A percentile compares a stretch with the other conserved stretches of the same genome.
These are phyloP conservation scores for Enoplosus armatus DNA, from an alignment of 2,797 vertebrate genomes.

Conservation along the genomic window DNA sequence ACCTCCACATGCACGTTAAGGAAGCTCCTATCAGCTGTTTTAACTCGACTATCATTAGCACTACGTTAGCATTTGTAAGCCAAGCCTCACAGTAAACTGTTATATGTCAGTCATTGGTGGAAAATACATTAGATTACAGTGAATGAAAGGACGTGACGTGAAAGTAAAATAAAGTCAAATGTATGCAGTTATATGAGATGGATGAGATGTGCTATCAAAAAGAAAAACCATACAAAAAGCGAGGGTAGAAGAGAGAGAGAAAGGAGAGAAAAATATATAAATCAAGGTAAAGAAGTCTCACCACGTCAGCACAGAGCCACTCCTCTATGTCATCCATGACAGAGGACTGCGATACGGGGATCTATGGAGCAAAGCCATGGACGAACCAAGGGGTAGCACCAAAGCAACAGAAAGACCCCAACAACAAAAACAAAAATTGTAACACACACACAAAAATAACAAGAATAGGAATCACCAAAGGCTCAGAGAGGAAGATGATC, in stretches of 20 bases:
- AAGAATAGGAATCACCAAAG: conserved; percentile 77
- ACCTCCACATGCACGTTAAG: conserved; percentile 50
- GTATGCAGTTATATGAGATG: conserved; percentile 43
- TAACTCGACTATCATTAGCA: conserved; percentile 19
- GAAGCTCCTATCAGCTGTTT: conserved; percentile 13
- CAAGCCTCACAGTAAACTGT: conserved; percentile 27
- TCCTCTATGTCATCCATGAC: conserved; percentile 99
- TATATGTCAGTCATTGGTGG: conserved; percentile 46
- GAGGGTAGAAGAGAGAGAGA: conserved; percentile 30
- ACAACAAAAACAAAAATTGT: conserved; percentile 75
- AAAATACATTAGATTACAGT: conserved; percentile 38
- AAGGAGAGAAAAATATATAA: conserved; percentile 70
- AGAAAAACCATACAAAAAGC: conserved; percentile 17
- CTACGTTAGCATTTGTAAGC: conserved; percentile 37
- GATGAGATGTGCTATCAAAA: conserved; percentile 45
- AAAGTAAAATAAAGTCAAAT: conserved; percentile 48
- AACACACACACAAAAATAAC: conserved; percentile 67
- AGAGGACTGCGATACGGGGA: conserved; percentile 98
- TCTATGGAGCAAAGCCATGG: conserved; percentile 94
- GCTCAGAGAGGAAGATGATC: conserved; percentile 65
- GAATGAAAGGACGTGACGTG: conserved; percentile 43
- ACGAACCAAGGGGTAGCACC: conserved; percentile 79
- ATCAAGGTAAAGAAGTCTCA: conserved; percentile 92
- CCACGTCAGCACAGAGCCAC: conserved; percentile 98
- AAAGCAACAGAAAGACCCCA: conserved; percentile 77